Conservation (phyloP, 2,113 vertebrate species). For the Phylloscopus trochilus region DNA sequence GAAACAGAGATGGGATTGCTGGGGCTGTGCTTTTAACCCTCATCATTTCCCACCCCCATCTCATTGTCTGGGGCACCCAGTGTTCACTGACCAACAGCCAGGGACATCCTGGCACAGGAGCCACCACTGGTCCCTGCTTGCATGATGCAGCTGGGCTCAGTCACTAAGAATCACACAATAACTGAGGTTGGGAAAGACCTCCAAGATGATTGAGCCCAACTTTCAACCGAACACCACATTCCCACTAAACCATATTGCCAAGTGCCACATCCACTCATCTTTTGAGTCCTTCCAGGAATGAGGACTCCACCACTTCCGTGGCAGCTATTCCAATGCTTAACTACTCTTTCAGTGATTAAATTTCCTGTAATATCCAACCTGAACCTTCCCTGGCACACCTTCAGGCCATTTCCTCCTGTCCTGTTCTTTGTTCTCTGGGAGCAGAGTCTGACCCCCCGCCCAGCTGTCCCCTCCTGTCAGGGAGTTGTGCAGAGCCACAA, state of each 20-base stretch:
- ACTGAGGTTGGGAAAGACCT: not conserved
- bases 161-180: not conserved
- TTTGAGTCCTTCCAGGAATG: not conserved
- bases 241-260: not conserved
- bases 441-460: fast-evolving
- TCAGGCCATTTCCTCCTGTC: not conserved
- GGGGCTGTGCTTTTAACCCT: not conserved
- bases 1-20: not conserved
- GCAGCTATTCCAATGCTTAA: not conserved
- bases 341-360: not conserved
- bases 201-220: not conserved
- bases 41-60: not conserved
- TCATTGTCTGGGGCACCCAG: not conserved
- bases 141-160: not conserved
- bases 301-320: not conserved
- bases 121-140: not conserved
- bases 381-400: not conserved
- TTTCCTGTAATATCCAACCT: not conserved
- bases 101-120: not conserved
- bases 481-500: not conserved
- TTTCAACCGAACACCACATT: not conserved
- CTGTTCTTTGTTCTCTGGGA: not conserved
- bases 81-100: not conserved
- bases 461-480: not conserved
- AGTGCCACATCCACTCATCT: not conserved